phyloP scores from a whole-genome alignment of 2,113 vertebrate species.

The Eubucco bourcierii region DNA sequence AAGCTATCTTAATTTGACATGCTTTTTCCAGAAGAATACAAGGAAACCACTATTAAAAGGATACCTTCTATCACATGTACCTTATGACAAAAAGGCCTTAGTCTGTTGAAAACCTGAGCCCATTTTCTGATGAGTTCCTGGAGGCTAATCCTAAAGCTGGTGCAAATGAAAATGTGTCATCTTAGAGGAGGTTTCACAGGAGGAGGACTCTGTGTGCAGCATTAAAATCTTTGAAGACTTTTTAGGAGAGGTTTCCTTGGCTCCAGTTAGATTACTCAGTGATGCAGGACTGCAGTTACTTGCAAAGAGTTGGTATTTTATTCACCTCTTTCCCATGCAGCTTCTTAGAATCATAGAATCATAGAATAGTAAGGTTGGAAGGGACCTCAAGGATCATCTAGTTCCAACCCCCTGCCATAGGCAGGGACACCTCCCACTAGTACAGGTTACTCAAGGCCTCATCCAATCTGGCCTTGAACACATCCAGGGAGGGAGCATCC shows the following conservation, averaged over 20 bases:
- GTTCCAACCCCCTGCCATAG: no score
- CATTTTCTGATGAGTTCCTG: background rate
- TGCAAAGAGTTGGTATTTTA: background rate
- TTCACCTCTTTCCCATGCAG: background rate
- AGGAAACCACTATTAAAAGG: background rate
- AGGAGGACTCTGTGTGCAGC: background rate
- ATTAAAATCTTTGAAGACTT: background rate
- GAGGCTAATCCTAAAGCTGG: background rate
- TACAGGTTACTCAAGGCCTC: no score
- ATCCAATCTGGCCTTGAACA: no score
- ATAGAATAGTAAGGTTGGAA: no score
- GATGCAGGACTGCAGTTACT: background rate
- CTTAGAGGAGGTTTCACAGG: background rate
- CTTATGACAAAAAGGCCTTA: background rate
- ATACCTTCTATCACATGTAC: background rate
- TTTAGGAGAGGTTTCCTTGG: accelerated
- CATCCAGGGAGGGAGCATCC: no score
- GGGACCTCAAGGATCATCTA: no score
- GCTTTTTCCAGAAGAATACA: background rate
- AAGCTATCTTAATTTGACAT: background rate
- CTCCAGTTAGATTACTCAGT: background rate
- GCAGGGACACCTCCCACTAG: no score
- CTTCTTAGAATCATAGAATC: no score
- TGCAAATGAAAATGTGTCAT: background rate
- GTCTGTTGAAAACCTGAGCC: background rate